Conservation (phyloP, 2,888 invertebrate genomes). For the Rhingia rostrata region DNA sequence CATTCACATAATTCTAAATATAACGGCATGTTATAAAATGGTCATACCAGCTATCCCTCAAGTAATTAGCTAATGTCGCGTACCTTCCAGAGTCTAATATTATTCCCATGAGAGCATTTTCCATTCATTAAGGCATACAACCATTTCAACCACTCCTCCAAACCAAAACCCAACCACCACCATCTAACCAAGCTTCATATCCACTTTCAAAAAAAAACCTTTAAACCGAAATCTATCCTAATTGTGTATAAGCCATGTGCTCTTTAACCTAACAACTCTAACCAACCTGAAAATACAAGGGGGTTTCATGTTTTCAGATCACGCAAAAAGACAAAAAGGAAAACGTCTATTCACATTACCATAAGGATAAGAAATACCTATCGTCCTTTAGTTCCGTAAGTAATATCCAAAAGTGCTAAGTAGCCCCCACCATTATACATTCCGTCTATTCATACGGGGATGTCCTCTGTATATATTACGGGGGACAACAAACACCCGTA, state of each 20-base stretch:
- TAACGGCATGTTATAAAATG: too few species aligned
- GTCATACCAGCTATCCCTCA: too few species aligned
- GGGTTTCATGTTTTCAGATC: constrained; percentile 35
- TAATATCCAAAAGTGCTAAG: constrained; percentile 69
- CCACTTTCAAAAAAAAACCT: too few species aligned
- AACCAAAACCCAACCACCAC: not conserved
- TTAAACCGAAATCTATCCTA: constrained; percentile 19
- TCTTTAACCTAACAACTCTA: constrained; percentile 41
- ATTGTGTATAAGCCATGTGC: constrained; percentile 27
- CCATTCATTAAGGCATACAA: not conserved
- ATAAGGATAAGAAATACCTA: constrained; percentile 55
- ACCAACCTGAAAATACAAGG: not conserved
- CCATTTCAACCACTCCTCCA: not conserved
- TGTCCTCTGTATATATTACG: constrained; percentile 2
- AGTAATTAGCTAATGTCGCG: too few species aligned
- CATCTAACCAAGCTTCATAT: not conserved
- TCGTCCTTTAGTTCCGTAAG: constrained; percentile 57
- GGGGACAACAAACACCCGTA: constrained; percentile 47
- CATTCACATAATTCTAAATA: too few species aligned
- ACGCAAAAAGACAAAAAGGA: constrained; percentile 9
- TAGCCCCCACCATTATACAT: constrained; percentile 27
- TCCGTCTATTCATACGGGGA: constrained; percentile 17
- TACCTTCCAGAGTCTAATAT: too few species aligned
- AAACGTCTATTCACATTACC: constrained; percentile 45
- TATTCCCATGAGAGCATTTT: too few species aligned